A percentile compares a stretch with the other conserved stretches of the same genome.
These are phyloP conservation scores for Ophioninae sp. DNA, from an alignment of 2,888 invertebrate genomes.

Conservation along the genomic window DNA sequence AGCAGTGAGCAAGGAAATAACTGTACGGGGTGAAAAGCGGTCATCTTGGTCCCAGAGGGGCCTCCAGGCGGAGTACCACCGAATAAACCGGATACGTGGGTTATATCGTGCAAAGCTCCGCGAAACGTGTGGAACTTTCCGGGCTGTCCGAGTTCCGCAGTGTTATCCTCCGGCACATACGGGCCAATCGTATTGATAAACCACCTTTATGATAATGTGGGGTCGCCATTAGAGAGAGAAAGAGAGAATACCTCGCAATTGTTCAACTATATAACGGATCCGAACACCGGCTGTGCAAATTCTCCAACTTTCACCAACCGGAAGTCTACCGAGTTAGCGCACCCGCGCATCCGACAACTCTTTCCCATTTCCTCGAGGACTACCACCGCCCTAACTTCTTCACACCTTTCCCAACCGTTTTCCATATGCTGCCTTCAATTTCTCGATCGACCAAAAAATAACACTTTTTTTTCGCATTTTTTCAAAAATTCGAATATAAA, in stretches of 20 bases:
- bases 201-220: constrained; percentile 44
- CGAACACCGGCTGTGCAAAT: not conserved
- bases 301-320: not conserved
- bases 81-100: constrained; percentile 65
- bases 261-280: constrained; percentile 6
- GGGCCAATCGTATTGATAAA: constrained; percentile 69
- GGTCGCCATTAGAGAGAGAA: not conserved
- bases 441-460: too few species aligned
- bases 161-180: constrained; percentile 6
- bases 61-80: constrained; percentile 44
- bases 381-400: not conserved
- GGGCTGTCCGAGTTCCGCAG: constrained; percentile 13
- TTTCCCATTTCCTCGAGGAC: not conserved
- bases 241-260: not conserved
- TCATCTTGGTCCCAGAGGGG: constrained; percentile 69
- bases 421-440: not conserved
- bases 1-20: constrained; percentile 15
- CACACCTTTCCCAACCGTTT: not conserved
- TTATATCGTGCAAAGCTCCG: not conserved
- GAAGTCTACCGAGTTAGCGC: not conserved
- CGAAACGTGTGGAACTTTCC: not conserved
- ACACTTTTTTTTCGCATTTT: too few species aligned
- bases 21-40: constrained; percentile 65
- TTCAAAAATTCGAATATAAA: too few species aligned
- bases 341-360: not conserved